Base-by-base conservation (phyloP, 2,797 vertebrate genomes). In the Hoplostethus mediterraneus region DNA sequence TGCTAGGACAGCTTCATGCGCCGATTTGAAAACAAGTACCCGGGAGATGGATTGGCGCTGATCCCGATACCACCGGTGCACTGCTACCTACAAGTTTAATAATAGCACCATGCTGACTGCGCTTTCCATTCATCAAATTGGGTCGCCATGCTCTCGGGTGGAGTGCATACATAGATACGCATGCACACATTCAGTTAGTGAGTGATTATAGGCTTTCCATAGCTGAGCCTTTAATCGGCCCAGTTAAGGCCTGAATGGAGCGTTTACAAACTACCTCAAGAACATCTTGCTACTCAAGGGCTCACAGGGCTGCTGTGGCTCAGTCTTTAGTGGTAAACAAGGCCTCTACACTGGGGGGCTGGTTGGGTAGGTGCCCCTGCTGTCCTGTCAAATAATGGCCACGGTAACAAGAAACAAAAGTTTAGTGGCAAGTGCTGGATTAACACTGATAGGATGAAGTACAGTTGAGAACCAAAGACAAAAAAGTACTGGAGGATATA, bases 201-300 rank as follows among this genome's bases (percentile, higher is more conserved):
- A 67, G 69, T 58, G 63, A 81, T 79, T 77, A 77, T 47, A 67
- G 60, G 71, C 65, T 80, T 77, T 73, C 48, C n/a, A 56, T 21
- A 56, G 64, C 61, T 78, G 57, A 77, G 77, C 77, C 58, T 84
- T 86, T 81, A 84, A 85, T 79, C 42, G 25, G 33, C 51, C 53
- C 61, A n/a, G 54, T 48, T 55, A 11, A 52, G 25, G 63, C 36
- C 62, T 56, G 70, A 75, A 71, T 54, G 10, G 36, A 77, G 67
- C 38, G 71, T 71, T 71, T 57, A 67, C 12, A 76, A 73, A 73
- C 63, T 13, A 75, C 65, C 31, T 30, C 45, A 47, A 62, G 66
- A 63, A 69, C 52, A 40, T 65, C 54, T 57, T 13, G 10, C 52
- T 68, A n/a, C 57, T 67, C 17, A 21, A 21, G 21, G 21, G 21